Evolutionary conservation across 2,797 vertebrate species (phyloP).

Genomic region (Uromys caudimaculatus): DNA sequence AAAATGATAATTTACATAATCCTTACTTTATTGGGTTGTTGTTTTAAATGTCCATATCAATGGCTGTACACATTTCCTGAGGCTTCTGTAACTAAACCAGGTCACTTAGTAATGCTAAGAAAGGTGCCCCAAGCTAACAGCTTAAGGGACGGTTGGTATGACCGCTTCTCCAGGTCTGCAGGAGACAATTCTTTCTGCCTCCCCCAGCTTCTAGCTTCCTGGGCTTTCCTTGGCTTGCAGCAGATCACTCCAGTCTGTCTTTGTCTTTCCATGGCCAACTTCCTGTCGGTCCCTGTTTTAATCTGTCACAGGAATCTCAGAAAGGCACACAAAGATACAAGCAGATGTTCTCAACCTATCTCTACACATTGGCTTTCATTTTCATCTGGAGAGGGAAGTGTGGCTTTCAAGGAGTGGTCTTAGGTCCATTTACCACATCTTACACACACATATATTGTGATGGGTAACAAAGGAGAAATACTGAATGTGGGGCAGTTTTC

Average conservation of each 20-base stretch:
- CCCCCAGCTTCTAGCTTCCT: not conserved
- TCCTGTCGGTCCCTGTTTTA: not conserved
- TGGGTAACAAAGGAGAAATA: not conserved
- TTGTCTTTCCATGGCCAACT: not conserved
- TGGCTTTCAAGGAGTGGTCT: not conserved
- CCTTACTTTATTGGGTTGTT: not conserved
- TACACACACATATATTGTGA: not conserved
- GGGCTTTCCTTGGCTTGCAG: not conserved
- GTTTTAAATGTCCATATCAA: not conserved
- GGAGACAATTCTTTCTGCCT: not conserved
- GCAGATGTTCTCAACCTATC: not conserved
- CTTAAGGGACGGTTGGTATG: not conserved
- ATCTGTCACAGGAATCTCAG: not conserved
- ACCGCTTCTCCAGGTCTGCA: not conserved
- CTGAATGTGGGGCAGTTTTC: too few species aligned
- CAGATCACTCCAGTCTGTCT: not conserved
- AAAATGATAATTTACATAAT: not conserved
- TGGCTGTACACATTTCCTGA: not conserved
- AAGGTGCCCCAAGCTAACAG: not conserved
- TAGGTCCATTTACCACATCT: not conserved
- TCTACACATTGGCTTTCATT: not conserved
- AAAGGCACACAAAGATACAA: not conserved
- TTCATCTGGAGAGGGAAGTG: not conserved
- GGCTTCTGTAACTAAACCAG: not conserved
- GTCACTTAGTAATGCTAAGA: not conserved